A percentile compares a stretch with the other conserved stretches of the same genome.
Evolutionary conservation across 2,797 vertebrate genomes (phyloP).

Genomic region (Melanotaenia maccullochi): DNA sequence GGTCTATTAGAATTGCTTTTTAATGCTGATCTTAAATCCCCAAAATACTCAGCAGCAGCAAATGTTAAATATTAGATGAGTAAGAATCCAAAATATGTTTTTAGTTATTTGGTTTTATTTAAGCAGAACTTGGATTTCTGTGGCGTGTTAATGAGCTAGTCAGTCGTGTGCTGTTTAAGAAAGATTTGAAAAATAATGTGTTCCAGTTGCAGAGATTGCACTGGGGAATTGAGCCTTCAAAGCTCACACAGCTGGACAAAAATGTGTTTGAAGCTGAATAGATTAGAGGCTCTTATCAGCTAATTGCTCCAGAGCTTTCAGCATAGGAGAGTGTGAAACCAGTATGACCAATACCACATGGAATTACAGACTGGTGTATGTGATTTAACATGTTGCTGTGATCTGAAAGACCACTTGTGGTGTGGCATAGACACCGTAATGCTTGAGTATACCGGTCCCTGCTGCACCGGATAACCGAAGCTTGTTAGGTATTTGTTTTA

Average conservation of each 20-base stretch:
- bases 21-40: neutral
- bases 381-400: slow-evolving; percentile 49
- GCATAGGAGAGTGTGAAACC: slow-evolving; percentile 67
- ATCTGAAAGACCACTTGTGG: slow-evolving; percentile 58
- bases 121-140: slow-evolving; percentile 70
- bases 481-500: slow-evolving; percentile 51
- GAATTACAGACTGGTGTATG: slow-evolving; percentile 48
- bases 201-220: slow-evolving; percentile 69
- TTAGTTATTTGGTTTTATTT: slow-evolving; percentile 17
- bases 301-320: slow-evolving; percentile 77
- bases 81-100: slow-evolving; percentile 10
- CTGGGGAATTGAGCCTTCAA: slow-evolving; percentile 78
- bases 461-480: slow-evolving; percentile 46
- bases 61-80: neutral
- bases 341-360: slow-evolving; percentile 68
- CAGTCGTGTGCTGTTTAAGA: slow-evolving; percentile 64
- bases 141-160: slow-evolving; percentile 57
- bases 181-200: slow-evolving; percentile 47
- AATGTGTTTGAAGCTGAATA: slow-evolving; percentile 85
- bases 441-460: slow-evolving; percentile 47
- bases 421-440: slow-evolving; percentile 45
- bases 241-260: slow-evolving; percentile 79
- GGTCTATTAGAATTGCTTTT: neutral
- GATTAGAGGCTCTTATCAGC: slow-evolving; percentile 85
- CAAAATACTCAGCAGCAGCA: neutral